These are phyloP conservation scores for Otis tarda DNA, from an alignment of 2,113 vertebrate species.

Conservation along the genomic window DNA sequence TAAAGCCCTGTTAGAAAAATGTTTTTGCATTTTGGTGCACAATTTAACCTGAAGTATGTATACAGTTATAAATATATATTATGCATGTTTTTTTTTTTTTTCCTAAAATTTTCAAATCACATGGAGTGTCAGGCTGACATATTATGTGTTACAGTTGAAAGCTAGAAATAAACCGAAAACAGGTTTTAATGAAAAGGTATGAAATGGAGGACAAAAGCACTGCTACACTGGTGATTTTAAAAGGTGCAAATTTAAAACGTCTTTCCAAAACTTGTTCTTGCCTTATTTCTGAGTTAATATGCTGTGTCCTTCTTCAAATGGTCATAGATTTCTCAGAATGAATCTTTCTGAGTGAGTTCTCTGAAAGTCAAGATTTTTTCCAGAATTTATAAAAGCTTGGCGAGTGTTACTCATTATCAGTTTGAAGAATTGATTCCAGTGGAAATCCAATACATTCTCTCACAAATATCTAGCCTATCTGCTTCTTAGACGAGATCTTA, in stretches of 20 bases:
- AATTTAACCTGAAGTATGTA: neutral
- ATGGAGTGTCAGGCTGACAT: constrained; percentile 11
- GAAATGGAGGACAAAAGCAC: neutral
- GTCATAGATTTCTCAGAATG: neutral
- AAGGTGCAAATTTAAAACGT: neutral
- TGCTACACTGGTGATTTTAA: neutral
- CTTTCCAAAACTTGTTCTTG: neutral
- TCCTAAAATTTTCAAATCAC: neutral
- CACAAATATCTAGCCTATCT: neutral
- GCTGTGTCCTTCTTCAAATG: neutral
- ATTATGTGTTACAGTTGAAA: neutral
- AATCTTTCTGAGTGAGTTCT: neutral
- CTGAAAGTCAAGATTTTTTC: neutral
- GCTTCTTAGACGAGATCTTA: neutral
- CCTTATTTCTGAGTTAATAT: neutral
- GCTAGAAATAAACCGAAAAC: neutral
- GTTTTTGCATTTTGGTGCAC: neutral
- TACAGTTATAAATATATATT: neutral
- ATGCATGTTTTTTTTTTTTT: neutral
- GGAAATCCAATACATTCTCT: neutral
- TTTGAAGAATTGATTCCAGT: constrained; percentile 9
- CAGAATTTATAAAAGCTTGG: neutral
- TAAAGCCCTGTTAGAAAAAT: neutral
- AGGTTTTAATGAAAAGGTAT: constrained; percentile 17
- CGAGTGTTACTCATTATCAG: neutral